These are phyloP conservation scores for Charadrius vociferus DNA, from an alignment of 2,113 vertebrate genomes.

Conservation along the genomic window DNA sequence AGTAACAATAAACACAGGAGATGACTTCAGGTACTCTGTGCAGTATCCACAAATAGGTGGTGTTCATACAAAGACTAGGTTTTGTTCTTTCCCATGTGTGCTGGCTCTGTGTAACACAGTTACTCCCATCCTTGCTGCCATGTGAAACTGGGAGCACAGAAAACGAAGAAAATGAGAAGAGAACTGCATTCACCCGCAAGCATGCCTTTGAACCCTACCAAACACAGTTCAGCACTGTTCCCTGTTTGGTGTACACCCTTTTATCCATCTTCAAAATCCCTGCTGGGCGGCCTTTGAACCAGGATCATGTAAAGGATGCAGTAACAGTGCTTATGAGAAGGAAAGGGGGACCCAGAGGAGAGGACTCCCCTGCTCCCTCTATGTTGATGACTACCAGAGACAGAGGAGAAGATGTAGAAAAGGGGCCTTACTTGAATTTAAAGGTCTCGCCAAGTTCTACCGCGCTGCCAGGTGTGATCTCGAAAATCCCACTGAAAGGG, in stretches of 20 bases:
- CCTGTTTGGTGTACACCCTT: not conserved
- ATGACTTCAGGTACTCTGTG: not conserved
- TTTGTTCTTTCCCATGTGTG: not conserved
- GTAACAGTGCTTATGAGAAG: not conserved
- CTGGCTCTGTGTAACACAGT: not conserved
- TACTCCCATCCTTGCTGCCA: not conserved
- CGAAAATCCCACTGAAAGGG: conserved; percentile 94
- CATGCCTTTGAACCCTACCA: not conserved
- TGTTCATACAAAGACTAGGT: not conserved
- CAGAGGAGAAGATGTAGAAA: not conserved
- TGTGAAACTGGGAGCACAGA: not conserved
- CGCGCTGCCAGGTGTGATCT: conserved; percentile 91
- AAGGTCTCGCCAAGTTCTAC: conserved; percentile 92
- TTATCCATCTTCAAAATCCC: not conserved
- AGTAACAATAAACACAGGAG: not conserved
- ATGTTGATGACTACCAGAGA: not conserved
- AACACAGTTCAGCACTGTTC: not conserved
- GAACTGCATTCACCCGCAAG: not conserved
- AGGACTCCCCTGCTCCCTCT: not conserved
- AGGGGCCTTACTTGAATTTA: conserved; percentile 91
- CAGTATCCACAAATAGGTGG: not conserved
- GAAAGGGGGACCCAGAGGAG: not conserved
- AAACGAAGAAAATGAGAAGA: not conserved
- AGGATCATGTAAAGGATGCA: not conserved
- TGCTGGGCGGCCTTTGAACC: not conserved